Evolutionary conservation across 1,140 invertebrate genomes (phyloP).

Genomic region (Eurosta solidaginis): DNA sequence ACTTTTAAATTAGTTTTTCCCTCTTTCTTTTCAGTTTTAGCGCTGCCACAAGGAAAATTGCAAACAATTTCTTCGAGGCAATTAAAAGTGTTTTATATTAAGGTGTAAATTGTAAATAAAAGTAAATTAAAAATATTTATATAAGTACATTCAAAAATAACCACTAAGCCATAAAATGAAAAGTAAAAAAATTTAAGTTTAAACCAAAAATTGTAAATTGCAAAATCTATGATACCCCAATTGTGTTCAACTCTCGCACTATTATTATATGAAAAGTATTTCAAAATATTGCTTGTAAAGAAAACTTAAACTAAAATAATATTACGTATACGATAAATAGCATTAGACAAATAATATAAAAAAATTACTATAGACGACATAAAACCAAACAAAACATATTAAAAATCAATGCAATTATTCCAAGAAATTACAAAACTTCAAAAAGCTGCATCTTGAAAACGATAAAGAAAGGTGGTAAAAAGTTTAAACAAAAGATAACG

Average conservation of each 20-base stretch:
- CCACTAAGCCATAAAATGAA: neutral
- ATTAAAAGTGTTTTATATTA: neutral
- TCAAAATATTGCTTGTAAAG: neutral
- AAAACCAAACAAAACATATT: neutral
- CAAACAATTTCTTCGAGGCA: neutral
- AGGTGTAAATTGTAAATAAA: slow-evolving; percentile 26
- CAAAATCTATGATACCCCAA: slow-evolving; percentile 32
- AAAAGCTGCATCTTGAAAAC: slow-evolving; percentile 30
- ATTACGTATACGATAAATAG: neutral
- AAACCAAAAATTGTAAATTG: slow-evolving; percentile 31
- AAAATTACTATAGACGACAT: neutral
- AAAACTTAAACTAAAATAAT: neutral
- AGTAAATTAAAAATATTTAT: neutral
- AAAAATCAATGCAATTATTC: neutral
- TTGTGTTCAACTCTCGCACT: slow-evolving; percentile 32
- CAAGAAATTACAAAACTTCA: neutral
- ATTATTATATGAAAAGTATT: slow-evolving; percentile 21
- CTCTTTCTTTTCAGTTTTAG: neutral
- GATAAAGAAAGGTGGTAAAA: neutral
- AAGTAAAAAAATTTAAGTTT: slow-evolving; percentile 20
- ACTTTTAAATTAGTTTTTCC: neutral
- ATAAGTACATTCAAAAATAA: neutral
- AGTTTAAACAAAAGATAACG: neutral
- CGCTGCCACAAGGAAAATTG: neutral
- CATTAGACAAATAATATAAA: slow-evolving; percentile 6